Evolutionary conservation across 2,888 invertebrate genomes (phyloP).

Genomic region (Temnothorax unifasciatus): DNA sequence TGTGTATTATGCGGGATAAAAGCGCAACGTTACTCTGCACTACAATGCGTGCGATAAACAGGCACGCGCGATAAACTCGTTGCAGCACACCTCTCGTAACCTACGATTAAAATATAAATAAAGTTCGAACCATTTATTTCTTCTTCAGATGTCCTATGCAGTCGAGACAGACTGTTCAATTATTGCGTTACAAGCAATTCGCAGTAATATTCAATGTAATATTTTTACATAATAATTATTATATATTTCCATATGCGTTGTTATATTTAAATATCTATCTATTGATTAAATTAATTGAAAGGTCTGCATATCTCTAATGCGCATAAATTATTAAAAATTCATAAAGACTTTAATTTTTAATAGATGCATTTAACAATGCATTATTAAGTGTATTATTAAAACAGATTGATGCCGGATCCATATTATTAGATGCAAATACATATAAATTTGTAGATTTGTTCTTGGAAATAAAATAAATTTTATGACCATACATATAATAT

Average conservation of each 20-base stretch:
- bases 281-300: background rate
- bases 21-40: conserved; percentile 30
- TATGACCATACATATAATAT: background rate
- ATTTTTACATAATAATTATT: background rate
- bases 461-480: background rate
- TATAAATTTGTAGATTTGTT: background rate
- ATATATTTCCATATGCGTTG: background rate
- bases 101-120: conserved; percentile 7
- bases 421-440: background rate
- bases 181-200: background rate
- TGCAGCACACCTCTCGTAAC: conserved; percentile 1
- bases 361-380: background rate
- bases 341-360: background rate
- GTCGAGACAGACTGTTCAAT: background rate
- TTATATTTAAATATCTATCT: background rate
- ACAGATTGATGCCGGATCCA: background rate
- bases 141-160: background rate
- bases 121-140: background rate
- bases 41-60: conserved; percentile 42
- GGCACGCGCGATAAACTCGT: conserved; percentile 30
- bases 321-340: conserved; percentile 3
- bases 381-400: background rate
- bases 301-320: background rate
- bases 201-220: background rate
- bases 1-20: conserved; percentile 45